Base-by-base conservation (phyloP, 1,140 invertebrate genomes). In the Halotydeus destructor region DNA sequence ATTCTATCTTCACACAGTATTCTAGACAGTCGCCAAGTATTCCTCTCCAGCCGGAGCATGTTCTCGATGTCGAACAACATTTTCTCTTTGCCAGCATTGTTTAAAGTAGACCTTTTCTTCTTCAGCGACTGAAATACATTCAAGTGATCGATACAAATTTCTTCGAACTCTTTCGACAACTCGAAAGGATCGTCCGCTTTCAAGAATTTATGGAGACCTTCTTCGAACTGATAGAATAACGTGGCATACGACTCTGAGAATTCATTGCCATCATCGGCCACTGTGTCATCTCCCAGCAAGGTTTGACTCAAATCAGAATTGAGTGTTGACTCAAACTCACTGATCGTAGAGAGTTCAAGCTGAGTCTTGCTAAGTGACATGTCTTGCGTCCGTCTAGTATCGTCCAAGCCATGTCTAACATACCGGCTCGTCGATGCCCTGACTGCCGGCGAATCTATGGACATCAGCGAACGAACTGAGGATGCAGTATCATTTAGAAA, bases 1-100 rank as follows among this genome's bases (percentile, higher is more conserved):
- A 79, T 55, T 32, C 78, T 67, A 60, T 88, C 79, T 50, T 74
- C 69, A 58, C 78, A 84, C 3, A 91, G 58, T 45, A 74, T 75
- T 49, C 74, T 68, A 6, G 88, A 50, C 24, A 91, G 62, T 48
- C 78, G 68, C 84, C 84, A 89, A 5, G 77, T 84, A 53, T 84
- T 79, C 32, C 75, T 67, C 57, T 91, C 84, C 54, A 76, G 37
- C 40, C 53, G 47, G 16, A 63, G 36, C 21, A 55, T 19, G 3
- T 8, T 33, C 14, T 36, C 41, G 12, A 41, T 31, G 33, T 37
- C 37, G 12, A 16, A 28, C 5, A 39, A 9, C 28, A 38, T 18
- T 9, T 18, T 4, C 3, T 39, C 24, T 39, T 24, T 14, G 18
- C 16, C 14, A 9, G 34, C 32, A 8, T 38, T 24, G 9, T 22